Evolutionary conservation across 2,113 vertebrate species (phyloP), one percentile per base, ranked within the genome.

Genomic region (Struthio camelus): DNA sequence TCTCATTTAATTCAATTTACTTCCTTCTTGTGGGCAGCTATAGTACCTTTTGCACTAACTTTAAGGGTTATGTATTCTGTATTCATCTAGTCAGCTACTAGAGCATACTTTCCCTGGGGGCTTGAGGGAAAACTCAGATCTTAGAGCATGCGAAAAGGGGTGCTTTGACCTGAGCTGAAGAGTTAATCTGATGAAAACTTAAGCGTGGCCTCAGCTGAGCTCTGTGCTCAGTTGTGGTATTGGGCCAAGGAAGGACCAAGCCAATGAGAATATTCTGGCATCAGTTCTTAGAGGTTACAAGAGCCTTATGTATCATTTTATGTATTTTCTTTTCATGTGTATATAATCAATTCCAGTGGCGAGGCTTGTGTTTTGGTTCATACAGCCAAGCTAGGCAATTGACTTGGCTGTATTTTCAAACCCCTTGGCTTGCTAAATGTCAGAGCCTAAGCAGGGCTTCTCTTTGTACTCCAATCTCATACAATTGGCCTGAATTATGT

Each of bases 301-400:
- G 93, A 97, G 96, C 96, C 90, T 96, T 97, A 97, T 96, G 94
- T 96, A 97, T 96, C 93, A 90, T 94, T 97, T 97, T 81, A 93
- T 97, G 85, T 95, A 95, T 97, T 97, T 96, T 97, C 86, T 97
- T 97, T 97, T 97, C 96, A 97, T 97, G 96, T 96, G 92, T 80
- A 85, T 96, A 78, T 97, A 97, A 97, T 97, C 96, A 95, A 92
- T 96, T 96, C 93, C 96, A 97, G 95, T 96, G 96, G 94, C 94
- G 42, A 93, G 95, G 85, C 66, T 89, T 59, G 90, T 97, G 96
- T 97, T 97, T 97, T 97, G 95, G 91, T 97, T 97, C 82, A 7
- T 73, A 46, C 92, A 85, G 95, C 96, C 95, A 97, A 96, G 87
- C 67, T 94, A 97, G 95, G 96, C 96, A 96, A 85, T 91, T 87